phyloP scores from a whole-genome alignment of 1,140 invertebrate species.

The Camponotus pennsylvanicus region DNA sequence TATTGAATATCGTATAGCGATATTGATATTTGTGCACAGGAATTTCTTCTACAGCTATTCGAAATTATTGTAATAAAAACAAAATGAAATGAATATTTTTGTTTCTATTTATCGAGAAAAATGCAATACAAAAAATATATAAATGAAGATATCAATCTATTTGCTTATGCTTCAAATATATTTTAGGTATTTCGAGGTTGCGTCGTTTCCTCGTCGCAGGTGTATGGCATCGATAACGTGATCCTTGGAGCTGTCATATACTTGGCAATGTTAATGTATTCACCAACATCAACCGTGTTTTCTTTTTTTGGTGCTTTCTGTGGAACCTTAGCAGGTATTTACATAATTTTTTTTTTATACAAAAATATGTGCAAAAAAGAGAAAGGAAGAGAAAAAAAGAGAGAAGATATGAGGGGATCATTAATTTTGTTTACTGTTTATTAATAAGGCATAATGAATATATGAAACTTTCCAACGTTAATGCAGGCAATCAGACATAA shows the following conservation, averaged over 20 bases:
- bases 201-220: slow-evolving; percentile 82
- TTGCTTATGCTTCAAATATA: slow-evolving; percentile 17
- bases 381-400: not conserved
- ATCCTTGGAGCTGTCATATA: slow-evolving; percentile 82
- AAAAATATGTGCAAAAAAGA: not conserved
- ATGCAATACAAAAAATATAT: not conserved
- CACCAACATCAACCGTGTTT: slow-evolving; percentile 82
- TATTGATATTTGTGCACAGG: not conserved
- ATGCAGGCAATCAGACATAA: not conserved
- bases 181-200: slow-evolving; percentile 83
- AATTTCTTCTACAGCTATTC: not conserved
- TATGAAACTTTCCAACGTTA: slow-evolving; percentile 37
- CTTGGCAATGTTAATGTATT: slow-evolving; percentile 84
- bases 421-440: slow-evolving; percentile 11
- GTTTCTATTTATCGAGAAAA: slow-evolving; percentile 3
- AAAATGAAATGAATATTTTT: slow-evolving; percentile 8
- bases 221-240: slow-evolving; percentile 81
- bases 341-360: not conserved
- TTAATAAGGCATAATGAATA: not conserved
- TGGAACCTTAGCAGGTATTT: slow-evolving; percentile 82
- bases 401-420: not conserved
- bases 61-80: not conserved
- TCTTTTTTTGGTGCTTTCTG: slow-evolving; percentile 82
- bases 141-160: slow-evolving; percentile 34
- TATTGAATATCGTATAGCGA: not conserved